phyloP scores from a whole-genome alignment of 2,888 invertebrate species.

The Stenotaenia linearis region DNA sequence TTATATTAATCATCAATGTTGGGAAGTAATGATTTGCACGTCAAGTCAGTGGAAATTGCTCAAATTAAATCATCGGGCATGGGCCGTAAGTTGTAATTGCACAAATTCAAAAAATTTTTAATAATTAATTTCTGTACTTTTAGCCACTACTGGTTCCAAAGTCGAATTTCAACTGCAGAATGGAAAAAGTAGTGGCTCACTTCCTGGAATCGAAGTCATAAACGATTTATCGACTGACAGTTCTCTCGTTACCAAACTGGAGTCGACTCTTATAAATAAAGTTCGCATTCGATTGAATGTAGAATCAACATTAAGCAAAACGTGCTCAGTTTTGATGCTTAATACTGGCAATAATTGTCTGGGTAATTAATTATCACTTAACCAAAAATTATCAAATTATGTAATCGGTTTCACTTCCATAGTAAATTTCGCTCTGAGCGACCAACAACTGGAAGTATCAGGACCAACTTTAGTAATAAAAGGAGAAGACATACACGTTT shows the following conservation, averaged over 20 bases:
- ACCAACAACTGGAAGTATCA: neutral
- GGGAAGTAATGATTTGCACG: neutral
- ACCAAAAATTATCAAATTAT: neutral
- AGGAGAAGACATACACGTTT: neutral
- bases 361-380: neutral
- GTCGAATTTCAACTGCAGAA: neutral
- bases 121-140: too few relatives aligned
- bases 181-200: neutral
- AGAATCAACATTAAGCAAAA: neutral
- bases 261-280: neutral
- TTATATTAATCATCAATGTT: neutral
- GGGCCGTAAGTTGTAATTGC: slow-evolving; percentile 8
- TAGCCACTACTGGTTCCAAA: neutral
- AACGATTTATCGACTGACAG: neutral
- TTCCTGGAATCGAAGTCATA: neutral
- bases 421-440: neutral
- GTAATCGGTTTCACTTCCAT: too few relatives aligned
- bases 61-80: neutral
- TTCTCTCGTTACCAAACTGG: neutral
- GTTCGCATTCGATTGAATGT: neutral
- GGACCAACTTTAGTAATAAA: neutral
- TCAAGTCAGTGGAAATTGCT: neutral
- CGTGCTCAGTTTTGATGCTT: neutral
- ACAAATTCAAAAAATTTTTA: neutral
- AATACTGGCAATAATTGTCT: neutral